Evolutionary conservation across 2,888 invertebrate species (phyloP).

Genomic region (Ornithoptera alexandrae): DNA sequence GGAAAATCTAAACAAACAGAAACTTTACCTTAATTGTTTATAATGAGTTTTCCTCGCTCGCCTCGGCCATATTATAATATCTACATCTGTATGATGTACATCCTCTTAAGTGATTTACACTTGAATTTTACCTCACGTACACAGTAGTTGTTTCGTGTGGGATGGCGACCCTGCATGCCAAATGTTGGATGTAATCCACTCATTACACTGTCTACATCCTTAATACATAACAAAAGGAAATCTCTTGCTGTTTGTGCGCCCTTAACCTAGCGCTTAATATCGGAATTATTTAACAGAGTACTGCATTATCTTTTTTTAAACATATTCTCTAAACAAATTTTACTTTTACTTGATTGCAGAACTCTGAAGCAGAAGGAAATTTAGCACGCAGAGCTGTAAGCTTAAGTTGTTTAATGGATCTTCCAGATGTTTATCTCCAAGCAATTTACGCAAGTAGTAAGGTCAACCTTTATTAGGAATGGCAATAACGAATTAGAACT

Average conservation of each 20-base stretch:
- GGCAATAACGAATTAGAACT: slow-evolving; percentile 35
- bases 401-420: slow-evolving; percentile 35
- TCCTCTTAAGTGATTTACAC: slow-evolving; percentile 16
- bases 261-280: not conserved
- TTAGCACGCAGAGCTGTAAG: not conserved
- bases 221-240: not conserved
- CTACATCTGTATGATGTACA: slow-evolving; percentile 22
- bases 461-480: slow-evolving; percentile 58
- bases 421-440: slow-evolving; percentile 52
- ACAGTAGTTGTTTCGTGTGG: slow-evolving; percentile 44
- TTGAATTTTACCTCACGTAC: slow-evolving; percentile 37
- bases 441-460: slow-evolving; percentile 62
- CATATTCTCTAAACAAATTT: not conserved
- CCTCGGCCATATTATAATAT: slow-evolving; percentile 12
- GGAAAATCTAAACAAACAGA: slow-evolving; percentile 12
- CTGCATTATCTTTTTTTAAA: not conserved
- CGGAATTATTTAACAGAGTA: not conserved
- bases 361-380: not conserved
- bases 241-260: not conserved
- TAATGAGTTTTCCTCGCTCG: slow-evolving; percentile 24
- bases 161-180: slow-evolving; percentile 52
- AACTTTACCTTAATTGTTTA: slow-evolving; percentile 19
- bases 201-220: slow-evolving; percentile 46
- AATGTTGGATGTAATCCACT: slow-evolving; percentile 56
- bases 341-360: not conserved